phyloP scores from a whole-genome alignment of 2,113 vertebrate genomes.

The Arvicanthis niloticus region DNA sequence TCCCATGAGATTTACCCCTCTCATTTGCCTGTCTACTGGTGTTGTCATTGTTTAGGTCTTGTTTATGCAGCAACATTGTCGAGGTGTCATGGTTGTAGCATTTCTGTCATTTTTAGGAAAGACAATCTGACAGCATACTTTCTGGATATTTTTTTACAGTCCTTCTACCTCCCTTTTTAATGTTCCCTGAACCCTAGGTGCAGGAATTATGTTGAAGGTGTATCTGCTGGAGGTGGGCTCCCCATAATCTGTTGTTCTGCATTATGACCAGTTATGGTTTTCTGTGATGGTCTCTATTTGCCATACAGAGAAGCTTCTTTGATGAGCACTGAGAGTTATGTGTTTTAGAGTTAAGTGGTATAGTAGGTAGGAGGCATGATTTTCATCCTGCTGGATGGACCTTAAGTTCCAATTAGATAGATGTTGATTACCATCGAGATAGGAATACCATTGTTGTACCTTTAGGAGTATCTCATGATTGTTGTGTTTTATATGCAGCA shows the following conservation, averaged over 20 bases:
- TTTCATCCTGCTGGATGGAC: not conserved
- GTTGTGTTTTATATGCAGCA: not conserved
- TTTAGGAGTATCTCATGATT: not conserved
- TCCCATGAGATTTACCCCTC: not conserved
- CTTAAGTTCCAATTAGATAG: not conserved
- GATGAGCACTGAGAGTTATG: not conserved
- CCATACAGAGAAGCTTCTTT: not conserved
- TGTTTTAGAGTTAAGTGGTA: not conserved
- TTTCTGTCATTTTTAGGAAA: not conserved
- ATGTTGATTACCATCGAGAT: not conserved
- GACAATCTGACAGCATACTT: not conserved
- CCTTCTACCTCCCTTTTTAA: not conserved
- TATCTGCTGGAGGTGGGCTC: not conserved
- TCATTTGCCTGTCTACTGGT: not conserved
- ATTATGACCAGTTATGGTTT: not conserved
- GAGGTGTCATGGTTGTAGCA: not conserved
- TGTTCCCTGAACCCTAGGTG: not conserved
- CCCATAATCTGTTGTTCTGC: not conserved
- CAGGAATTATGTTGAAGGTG: not conserved
- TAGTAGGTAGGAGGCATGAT: not conserved
- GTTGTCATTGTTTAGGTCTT: not conserved
- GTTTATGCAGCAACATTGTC: not conserved
- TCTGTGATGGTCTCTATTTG: not conserved
- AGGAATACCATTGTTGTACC: not conserved
- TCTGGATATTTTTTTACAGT: not conserved